These are phyloP conservation scores for Coilia nasus DNA, from an alignment of 2,797 vertebrate species.

Conservation along the genomic window DNA sequence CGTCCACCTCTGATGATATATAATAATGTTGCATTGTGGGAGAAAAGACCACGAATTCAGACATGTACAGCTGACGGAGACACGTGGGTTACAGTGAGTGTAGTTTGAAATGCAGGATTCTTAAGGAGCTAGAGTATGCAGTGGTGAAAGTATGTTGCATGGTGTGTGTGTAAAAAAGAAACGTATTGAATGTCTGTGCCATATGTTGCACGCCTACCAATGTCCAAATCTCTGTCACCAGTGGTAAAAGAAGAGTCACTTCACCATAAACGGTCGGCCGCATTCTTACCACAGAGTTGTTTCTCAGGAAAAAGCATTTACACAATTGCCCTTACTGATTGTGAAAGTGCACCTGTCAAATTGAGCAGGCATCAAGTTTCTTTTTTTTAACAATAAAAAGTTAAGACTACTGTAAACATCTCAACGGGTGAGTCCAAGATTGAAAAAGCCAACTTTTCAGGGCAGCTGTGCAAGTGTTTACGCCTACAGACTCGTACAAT, in stretches of 20 bases:
- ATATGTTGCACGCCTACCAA: neutral
- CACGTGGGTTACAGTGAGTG: neutral
- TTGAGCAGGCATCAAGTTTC: neutral
- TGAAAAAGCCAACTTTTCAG: neutral
- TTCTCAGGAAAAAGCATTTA: neutral
- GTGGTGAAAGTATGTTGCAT: neutral
- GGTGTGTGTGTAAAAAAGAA: neutral
- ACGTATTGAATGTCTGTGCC: neutral
- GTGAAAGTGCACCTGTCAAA: neutral
- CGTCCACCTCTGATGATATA: neutral
- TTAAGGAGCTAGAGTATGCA: neutral
- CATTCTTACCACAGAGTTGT: neutral
- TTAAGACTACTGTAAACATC: conserved; percentile 23
- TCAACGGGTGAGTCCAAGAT: neutral
- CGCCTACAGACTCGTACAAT: neutral
- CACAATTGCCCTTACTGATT: neutral
- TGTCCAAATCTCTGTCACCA: neutral
- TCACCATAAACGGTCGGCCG: neutral
- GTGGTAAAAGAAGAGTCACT: neutral
- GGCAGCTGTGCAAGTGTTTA: neutral
- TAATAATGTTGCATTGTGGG: neutral
- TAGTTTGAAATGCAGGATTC: neutral
- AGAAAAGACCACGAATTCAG: neutral
- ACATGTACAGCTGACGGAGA: neutral
- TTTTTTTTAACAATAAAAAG: neutral